Evolutionary conservation across 2,113 vertebrate species (phyloP).

Genomic region (Bubo scandiacus): DNA sequence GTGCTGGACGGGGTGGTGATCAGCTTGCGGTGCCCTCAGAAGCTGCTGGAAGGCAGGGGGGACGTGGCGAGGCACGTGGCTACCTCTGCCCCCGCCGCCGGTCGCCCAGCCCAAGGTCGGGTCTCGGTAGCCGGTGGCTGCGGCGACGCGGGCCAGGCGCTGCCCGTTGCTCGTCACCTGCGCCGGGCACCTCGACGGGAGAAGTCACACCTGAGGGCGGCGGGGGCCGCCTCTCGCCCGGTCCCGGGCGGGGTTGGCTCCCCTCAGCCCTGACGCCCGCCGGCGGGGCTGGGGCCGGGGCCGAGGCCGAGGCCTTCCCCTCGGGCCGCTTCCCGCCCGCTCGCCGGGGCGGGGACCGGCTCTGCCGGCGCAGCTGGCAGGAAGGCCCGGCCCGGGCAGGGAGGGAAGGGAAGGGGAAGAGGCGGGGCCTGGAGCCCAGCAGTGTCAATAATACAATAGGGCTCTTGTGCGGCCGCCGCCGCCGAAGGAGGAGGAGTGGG

Average conservation of each 20-base stretch:
- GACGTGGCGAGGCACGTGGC: accelerated
- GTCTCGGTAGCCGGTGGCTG: background rate
- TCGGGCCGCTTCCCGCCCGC: background rate
- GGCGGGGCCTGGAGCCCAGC: conserved; percentile 84
- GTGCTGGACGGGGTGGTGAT: background rate
- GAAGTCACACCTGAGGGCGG: accelerated
- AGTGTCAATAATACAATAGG: conserved; percentile 89
- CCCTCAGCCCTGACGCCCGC: too few relatives aligned
- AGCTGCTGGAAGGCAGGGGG: background rate
- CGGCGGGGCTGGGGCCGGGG: too few relatives aligned
- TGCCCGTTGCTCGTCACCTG: background rate
- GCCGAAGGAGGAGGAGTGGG: conserved; percentile 6
- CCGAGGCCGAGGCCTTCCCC: background rate
- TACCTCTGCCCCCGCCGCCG: background rate
- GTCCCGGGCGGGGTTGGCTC: background rate
- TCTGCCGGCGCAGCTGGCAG: conserved; percentile 33
- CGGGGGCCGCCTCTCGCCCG: accelerated
- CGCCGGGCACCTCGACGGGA: background rate
- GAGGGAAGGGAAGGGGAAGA: conserved; percentile 64
- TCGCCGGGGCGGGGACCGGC: background rate
- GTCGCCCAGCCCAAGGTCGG: background rate
- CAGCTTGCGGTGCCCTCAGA: accelerated
- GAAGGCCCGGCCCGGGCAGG: conserved; percentile 37
- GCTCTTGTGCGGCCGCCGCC: conserved; percentile 79
- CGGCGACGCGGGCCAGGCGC: background rate